Evolutionary conservation across 64 coral and sea anemone genomes (phyloP), one percentile per base, ranked within the genome.

Genomic region (Actinia tenebrosa): DNA sequence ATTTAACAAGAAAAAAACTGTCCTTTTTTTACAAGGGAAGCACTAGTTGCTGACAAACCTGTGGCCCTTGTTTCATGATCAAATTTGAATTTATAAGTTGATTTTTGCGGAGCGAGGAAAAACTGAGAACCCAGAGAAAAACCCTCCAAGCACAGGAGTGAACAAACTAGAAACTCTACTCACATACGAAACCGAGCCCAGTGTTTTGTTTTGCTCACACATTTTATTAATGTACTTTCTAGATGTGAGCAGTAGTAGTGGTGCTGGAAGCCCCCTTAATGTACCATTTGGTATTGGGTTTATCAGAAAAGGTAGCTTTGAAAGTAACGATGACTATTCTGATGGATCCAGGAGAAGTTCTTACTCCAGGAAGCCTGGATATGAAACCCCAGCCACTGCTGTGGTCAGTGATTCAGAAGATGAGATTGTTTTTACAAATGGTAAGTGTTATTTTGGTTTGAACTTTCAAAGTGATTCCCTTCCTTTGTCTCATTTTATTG

Each of bases 371-470:
- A 69, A 90, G 27, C 92, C 92, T 27, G 94, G 94, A 50, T 93
- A 96, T 85, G 91, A 96, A 22, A 93, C 91, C 47, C 91, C 94
- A 16, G 86, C 89, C 53, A 96, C 94, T 78, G 91, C 91, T 44
- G 56, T 93, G 11, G 81, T 96, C 26, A 93, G 84, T 79, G 94
- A 96, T 60, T 93, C 94, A 7, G 94, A 96, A 59, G 94, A 96
- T 60, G 94, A 96, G 15, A 69, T 96, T 10, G 89, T 90, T 77
- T 96, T 93, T 60, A 58, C 91, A 16, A 89, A 93, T 80, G 94
- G 91, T 93, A 68, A 75, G 85, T 56, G 43, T 20, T 10, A 25
- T 37, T 37, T 0, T 37, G 16, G 14, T 14, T 22, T 60, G 10
- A 47, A 53, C 6, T 60, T 50, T 4, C 47, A 50, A 50, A 50